Conservation (phyloP, 2,888 invertebrate species). For the Tridacna crocea region DNA sequence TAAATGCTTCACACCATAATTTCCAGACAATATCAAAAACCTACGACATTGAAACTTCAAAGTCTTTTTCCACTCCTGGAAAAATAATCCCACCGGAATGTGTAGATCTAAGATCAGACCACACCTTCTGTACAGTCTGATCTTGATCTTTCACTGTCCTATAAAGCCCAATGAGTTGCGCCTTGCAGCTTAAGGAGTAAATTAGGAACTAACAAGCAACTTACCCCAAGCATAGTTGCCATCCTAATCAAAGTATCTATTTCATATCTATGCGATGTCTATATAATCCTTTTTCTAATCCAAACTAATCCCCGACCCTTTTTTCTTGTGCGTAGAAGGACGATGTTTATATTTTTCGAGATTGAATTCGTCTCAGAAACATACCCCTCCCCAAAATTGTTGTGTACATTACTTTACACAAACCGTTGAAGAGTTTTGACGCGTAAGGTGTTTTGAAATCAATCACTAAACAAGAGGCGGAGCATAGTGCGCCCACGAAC, state of each 20-base stretch:
- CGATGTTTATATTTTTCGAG: slow-evolving; percentile 39
- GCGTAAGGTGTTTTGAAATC: slow-evolving; percentile 44
- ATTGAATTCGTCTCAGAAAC: slow-evolving; percentile 17
- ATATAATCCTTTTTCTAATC: slow-evolving; percentile 23
- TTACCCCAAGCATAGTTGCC: slow-evolving; percentile 59
- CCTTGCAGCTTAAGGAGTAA: no score
- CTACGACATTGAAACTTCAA: no score
- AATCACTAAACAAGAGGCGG: slow-evolving; percentile 28
- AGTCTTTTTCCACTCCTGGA: no score
- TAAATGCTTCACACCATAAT: no score
- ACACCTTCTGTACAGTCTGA: no score
- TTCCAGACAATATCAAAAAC: no score
- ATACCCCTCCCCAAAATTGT: slow-evolving; percentile 35
- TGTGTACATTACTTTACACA: slow-evolving; percentile 43
- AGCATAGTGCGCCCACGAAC: slow-evolving; percentile 5
- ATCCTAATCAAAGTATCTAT: slow-evolving; percentile 37
- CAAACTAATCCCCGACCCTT: slow-evolving; percentile 12
- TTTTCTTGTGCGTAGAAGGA: slow-evolving; percentile 38
- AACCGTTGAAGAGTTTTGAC: slow-evolving; percentile 51
- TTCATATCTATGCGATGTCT: slow-evolving; percentile 32
- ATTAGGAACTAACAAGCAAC: slow-evolving; percentile 12
- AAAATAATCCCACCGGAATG: no score
- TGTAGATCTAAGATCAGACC: no score
- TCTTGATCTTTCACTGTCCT: no score
- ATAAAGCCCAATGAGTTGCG: no score